Base-by-base conservation (phyloP, 1,140 invertebrate species). In the Wasmannia auropunctata region DNA sequence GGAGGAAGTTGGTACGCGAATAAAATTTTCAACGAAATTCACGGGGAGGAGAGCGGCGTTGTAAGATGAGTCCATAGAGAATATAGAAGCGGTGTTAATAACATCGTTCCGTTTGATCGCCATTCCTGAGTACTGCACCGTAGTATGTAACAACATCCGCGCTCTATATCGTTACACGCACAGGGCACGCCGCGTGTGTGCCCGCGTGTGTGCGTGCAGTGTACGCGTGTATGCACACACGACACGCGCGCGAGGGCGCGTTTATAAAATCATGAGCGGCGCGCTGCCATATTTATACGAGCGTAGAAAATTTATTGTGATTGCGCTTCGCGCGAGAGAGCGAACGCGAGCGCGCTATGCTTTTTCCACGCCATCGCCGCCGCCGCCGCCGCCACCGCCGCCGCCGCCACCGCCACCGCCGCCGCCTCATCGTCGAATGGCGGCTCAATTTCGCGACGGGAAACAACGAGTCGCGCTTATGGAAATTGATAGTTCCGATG, bases 231-330 rank as follows among this genome's bases (percentile, higher is more conserved):
- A 22, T 34, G 54, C 22, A 7, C 16, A 34, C 54, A 54, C 51
- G 34, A 43, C 40, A 31, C 40, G 67, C 49, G 31, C 37, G 65
- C 46, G 37, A 37, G 16, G 14, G 65, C 31, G 40, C 46, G 86
- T 90, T 92, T 91, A 90, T 86, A 88, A 90, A 92, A 89, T 91
- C 90, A 92, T 89, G 89, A 91, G 91, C 34, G 51, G 84, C 56
- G 88, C 84, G 83, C n/a, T 87, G 74, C 65, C 28, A 87, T 91
- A 91, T 91, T 91, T 91, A 91, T 86, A 77, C 85, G 83, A 77
- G 46, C 31, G 56, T 60, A 37, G 87, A 19, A 86, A 91, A 92
- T 92, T 92, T 91, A 92, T 91, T 80, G 89, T 85, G 89, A 92
- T 92, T 91, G 89, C 85, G 63, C 81, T 86, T 87, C 43, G 43